A percentile compares a stretch with the other conserved stretches of the same genome.
Evolutionary conservation across 1,140 invertebrate species (phyloP).

Genomic region (Pseudachorutes palmiensis): DNA sequence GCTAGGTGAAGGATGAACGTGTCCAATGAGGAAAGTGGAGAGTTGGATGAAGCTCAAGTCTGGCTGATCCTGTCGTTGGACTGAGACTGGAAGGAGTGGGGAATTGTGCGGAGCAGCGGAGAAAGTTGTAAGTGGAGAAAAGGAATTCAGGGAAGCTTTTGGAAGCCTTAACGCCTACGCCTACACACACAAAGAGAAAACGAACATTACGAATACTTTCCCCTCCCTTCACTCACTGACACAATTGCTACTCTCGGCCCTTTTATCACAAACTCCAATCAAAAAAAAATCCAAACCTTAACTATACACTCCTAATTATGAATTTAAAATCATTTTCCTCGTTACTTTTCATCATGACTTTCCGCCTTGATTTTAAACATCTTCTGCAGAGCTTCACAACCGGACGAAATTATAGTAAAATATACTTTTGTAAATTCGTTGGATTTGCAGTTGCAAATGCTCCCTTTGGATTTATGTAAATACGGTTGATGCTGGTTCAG

Average conservation of each 20-base stretch:
- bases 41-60: background rate
- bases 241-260: background rate
- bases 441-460: no score
- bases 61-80: background rate
- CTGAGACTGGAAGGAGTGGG: background rate
- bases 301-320: no score
- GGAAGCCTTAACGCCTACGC: background rate
- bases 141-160: background rate
- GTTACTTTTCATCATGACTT: no score
- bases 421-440: no score
- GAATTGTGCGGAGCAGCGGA: background rate
- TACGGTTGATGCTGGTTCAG: no score
- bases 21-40: background rate
- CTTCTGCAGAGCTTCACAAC: no score
- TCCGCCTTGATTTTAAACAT: no score
- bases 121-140: background rate
- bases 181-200: background rate
- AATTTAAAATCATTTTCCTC: no score
- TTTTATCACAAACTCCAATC: background rate
- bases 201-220: no score
- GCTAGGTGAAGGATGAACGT: background rate
- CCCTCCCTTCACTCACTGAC: background rate
- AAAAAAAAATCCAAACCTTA: no score
- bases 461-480: no score
- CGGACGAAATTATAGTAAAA: no score